Base-by-base conservation (phyloP, 2,113 vertebrate species). In the Leptodactylus fuscus region DNA sequence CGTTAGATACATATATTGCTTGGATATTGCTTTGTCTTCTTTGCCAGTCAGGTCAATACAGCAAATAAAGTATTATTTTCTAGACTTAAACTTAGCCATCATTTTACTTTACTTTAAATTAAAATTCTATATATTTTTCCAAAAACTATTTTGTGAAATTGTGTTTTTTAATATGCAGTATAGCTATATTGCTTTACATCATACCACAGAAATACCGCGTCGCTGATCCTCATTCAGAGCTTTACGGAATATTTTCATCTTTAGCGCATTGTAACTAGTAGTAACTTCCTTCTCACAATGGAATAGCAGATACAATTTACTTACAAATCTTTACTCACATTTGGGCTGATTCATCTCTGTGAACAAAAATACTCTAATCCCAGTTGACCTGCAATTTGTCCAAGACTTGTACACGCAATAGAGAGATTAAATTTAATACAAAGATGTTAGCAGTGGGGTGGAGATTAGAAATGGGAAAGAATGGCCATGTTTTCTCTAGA, bases 291-390 rank as follows among this genome's bases (percentile, higher is more conserved):
- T 34, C 62, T 36, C 27, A 32, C 8, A 4, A 34, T 20, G 34
- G 62, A 67, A 67, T 18, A 20, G 71, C 13, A 18, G n/a, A 24
- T 27, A 46, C 20, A 15, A 16, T 41, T 60, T 38, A 15, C 27
- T 60, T 38, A 15, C 27, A 67, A 84, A 84, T 75, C 38, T 51
- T 53, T n/a, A 27, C 48, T 62, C 49, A 27, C 41, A 78, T 46
- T 49, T 95, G 95, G 95, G 96, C 94, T 94, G 93, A 89, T 91
- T 92, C 91, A 96, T 95, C 92, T 73, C 87, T 71, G 88, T 73
- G 89, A 92, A 96, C 95, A 98, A 95, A n/a, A 96, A 95, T 92
- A 89, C 91, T 82, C 95, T 98, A 97, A 98, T 97, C 96, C 96
- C 90, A 74, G 88, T 92, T 96, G 96, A 96, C 96, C 95, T 89